These are phyloP conservation scores for Acleris cristana DNA, from an alignment of 2,888 invertebrate species.

Conservation along the genomic window DNA sequence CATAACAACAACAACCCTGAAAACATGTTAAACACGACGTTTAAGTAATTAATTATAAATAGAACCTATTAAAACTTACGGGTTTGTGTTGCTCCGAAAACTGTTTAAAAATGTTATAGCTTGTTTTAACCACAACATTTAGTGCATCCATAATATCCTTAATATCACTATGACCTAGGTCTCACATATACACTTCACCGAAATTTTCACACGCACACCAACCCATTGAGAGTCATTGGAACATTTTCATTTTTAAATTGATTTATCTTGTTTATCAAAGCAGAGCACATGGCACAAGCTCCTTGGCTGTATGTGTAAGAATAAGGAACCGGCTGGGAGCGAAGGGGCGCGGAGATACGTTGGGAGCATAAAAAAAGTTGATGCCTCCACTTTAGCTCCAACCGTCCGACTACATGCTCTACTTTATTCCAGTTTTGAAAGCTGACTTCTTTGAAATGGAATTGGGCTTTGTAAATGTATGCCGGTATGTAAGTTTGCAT, in stretches of 20 bases:
- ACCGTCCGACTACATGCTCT: slow-evolving; percentile 63
- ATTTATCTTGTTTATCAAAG: slow-evolving; percentile 39
- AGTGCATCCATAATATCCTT: slow-evolving; percentile 63
- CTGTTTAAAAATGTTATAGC: slow-evolving; percentile 77
- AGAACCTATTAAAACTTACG: slow-evolving; percentile 58
- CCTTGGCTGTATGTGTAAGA: slow-evolving; percentile 65
- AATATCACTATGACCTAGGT: slow-evolving; percentile 25
- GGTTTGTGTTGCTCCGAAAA: slow-evolving; percentile 70
- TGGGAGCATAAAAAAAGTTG: slow-evolving; percentile 77
- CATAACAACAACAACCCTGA: slow-evolving; percentile 7
- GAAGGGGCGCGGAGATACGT: slow-evolving; percentile 76
- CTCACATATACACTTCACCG: slow-evolving; percentile 25
- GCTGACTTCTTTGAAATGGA: slow-evolving; percentile 18
- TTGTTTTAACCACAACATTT: slow-evolving; percentile 73
- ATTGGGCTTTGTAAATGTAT: slow-evolving; percentile 25
- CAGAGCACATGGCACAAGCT: slow-evolving; percentile 60
- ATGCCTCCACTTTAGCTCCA: slow-evolving; percentile 65
- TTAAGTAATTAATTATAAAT: slow-evolving; percentile 32
- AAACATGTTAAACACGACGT: slow-evolving; percentile 15
- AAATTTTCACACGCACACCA: slow-evolving; percentile 12
- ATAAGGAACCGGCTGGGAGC: slow-evolving; percentile 76
- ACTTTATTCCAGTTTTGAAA: slow-evolving; percentile 50
- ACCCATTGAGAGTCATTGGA: slow-evolving; percentile 16
- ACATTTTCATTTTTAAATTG: slow-evolving; percentile 33
- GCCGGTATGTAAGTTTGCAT: slow-evolving; percentile 17